phyloP scores from a whole-genome alignment of 53 echinoderm and acorn worm species.

The Mesocentrotus franciscanus region DNA sequence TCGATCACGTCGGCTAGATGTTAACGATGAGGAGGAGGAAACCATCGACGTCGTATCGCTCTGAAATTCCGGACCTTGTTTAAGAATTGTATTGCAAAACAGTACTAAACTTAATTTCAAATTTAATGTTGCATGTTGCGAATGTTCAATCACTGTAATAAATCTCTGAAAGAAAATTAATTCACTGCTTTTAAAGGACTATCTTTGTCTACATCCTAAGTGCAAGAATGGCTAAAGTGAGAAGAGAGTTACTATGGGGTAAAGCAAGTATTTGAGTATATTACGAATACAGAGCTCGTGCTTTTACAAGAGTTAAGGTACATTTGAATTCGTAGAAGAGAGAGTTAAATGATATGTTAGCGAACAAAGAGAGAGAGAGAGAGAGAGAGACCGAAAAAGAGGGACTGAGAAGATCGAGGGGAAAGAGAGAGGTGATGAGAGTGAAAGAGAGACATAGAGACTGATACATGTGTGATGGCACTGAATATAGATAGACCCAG shows the following conservation, averaged over 20 bases:
- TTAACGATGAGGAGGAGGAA: background rate
- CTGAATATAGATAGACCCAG: background rate
- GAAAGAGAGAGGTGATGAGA: background rate
- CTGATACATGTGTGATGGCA: too few relatives aligned
- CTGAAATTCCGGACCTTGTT: background rate
- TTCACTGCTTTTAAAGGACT: background rate
- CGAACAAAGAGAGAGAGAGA: constrained; percentile 22
- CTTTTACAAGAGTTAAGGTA: too few relatives aligned
- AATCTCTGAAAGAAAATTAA: background rate
- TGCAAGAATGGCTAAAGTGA: background rate
- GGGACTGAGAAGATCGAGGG: too few relatives aligned
- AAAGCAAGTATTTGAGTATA: too few relatives aligned
- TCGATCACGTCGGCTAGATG: background rate
- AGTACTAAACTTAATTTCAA: too few relatives aligned
- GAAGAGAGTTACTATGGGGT: background rate
- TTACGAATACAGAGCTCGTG: too few relatives aligned
- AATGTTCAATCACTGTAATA: background rate
- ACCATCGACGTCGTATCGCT: constrained; percentile 43
- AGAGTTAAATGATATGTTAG: too few relatives aligned
- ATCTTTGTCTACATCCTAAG: background rate
- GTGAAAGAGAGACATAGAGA: background rate
- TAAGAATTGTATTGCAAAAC: too few relatives aligned
- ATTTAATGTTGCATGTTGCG: background rate
- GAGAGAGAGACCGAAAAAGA: too few relatives aligned
- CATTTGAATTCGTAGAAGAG: too few relatives aligned